Conservation (phyloP, 2,797 vertebrate species). For the Botia kubotai region DNA sequence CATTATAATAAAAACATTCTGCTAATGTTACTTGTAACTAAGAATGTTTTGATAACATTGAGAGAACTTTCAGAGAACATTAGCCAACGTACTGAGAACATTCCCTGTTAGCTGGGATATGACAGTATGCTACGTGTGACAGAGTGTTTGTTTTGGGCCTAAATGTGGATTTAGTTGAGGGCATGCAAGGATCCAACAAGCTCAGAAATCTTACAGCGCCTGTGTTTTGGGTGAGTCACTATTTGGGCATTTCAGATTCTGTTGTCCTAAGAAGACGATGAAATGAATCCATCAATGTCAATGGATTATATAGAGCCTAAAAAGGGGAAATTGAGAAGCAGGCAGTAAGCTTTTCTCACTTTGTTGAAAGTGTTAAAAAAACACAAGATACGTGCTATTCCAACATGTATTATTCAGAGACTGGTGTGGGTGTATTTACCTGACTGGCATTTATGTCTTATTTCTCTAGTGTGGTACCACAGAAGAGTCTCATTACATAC, state of each 20-base stretch:
- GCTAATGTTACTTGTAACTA: no score
- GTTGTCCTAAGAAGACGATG: conserved; percentile 2
- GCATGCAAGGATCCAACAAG: conserved; percentile 2
- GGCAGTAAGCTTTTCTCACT: conserved; percentile 15
- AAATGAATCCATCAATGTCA: conserved; percentile 28
- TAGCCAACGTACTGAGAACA: no score
- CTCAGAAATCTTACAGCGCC: conserved; percentile 11
- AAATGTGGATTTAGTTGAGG: neutral
- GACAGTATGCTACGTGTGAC: neutral
- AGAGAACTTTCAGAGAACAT: no score
- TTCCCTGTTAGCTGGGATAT: no score
- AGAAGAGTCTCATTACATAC: conserved; percentile 7
- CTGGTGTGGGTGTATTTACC: conserved; percentile 10
- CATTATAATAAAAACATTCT: no score
- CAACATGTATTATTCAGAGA: conserved; percentile 31
- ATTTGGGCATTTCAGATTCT: conserved; percentile 11
- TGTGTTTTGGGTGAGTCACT: conserved; percentile 29
- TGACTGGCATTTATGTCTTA: conserved; percentile 1
- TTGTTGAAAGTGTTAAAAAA: conserved; percentile 15
- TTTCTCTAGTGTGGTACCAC: neutral
- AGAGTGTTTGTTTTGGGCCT: neutral
- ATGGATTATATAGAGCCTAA: conserved; percentile 18
- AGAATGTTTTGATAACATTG: no score
- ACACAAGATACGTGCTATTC: conserved; percentile 10
- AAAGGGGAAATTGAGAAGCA: conserved; percentile 17